Base-by-base conservation (phyloP, 2,888 invertebrate genomes). In the Icerya purchasi region DNA sequence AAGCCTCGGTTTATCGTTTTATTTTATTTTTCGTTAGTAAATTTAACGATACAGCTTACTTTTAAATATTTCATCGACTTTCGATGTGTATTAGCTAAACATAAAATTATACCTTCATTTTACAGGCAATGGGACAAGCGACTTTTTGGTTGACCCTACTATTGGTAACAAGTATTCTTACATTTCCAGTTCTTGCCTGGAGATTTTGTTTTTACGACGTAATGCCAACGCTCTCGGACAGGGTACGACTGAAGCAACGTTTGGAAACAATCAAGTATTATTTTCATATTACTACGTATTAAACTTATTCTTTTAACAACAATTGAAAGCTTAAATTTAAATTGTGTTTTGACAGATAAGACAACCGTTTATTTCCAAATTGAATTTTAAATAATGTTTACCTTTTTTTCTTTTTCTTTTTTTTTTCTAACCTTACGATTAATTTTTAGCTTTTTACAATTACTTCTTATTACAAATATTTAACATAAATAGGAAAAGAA, bases 191-290 rank as follows among this genome's bases (percentile, higher is more conserved):
- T 67, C 78, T 94, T 66, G 90, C 91, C 64, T 90, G 89, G 82
- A 81, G 97, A 68, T 92, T 96, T 77, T 96, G 93, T 76, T 85
- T 86, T 72, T 80, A 89, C 66, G 87, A 91, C 74, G 84, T 90
- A 61, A 80, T 83, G 69, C 96, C 97, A 22, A 91, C 91, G 61
- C 76, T 98, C 65, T 85, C 90, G 3, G 96, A 98, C 70, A 75
- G 91, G 67, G 86, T 97, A 63, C 61, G 94, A 60, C 79, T 92
- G 69, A 83, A 85, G 74, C 87, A 81, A 71, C 75, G 80, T 67
- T 78, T 78, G 72, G 83, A 83, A 18, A 67, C 66, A 58, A 68
- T 69, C 63, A 70, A 70, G 71, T 71, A 66, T 51, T n/a, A 51
- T 19, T 19, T 19, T 19, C 51, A 51, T 5, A 51, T 19, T 14